Percentiles rank a stretch among this genome's conserved stretches.
phyloP scores from a whole-genome alignment of 2,888 invertebrate species.

The Philopedon plagiatum region DNA sequence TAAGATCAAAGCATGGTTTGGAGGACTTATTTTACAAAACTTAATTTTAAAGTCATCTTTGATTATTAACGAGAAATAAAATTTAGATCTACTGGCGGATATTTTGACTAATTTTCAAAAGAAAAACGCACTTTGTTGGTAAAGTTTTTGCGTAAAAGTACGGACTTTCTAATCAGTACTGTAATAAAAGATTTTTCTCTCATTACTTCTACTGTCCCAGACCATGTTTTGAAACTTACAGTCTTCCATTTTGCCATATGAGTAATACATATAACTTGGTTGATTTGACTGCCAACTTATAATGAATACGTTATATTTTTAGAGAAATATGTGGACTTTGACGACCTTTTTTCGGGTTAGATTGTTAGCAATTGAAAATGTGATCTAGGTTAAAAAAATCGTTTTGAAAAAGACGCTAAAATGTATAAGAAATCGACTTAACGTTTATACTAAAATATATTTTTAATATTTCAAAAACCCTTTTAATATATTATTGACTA shows the following conservation, averaged over 20 bases:
- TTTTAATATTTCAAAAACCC: conserved; percentile 56
- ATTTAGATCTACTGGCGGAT: no score
- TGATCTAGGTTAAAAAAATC: conserved; percentile 45
- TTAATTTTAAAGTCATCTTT: no score
- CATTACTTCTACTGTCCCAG: no score
- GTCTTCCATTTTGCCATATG: conserved; percentile 21
- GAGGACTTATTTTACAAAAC: background rate
- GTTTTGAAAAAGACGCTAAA: conserved; percentile 33
- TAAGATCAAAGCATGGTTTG: conserved; percentile 7
- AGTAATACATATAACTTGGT: conserved; percentile 21
- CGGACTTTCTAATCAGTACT: no score
- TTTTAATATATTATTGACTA: conserved; percentile 43
- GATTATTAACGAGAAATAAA: no score
- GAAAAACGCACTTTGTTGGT: no score
- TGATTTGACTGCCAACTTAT: conserved; percentile 25
- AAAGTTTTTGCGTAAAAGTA: no score
- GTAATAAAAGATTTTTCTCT: no score
- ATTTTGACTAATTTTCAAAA: no score
- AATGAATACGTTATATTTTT: conserved; percentile 14
- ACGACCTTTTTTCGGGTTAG: conserved; percentile 28
- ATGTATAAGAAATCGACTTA: conserved; percentile 29
- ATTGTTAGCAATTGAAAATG: conserved; percentile 41
- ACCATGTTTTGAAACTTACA: conserved; percentile 13
- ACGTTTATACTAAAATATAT: conserved; percentile 53
- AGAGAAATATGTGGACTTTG: conserved; percentile 10